Evolutionary conservation across 2,797 vertebrate genomes (phyloP).

Genomic region (Acanthurus lineatus): DNA sequence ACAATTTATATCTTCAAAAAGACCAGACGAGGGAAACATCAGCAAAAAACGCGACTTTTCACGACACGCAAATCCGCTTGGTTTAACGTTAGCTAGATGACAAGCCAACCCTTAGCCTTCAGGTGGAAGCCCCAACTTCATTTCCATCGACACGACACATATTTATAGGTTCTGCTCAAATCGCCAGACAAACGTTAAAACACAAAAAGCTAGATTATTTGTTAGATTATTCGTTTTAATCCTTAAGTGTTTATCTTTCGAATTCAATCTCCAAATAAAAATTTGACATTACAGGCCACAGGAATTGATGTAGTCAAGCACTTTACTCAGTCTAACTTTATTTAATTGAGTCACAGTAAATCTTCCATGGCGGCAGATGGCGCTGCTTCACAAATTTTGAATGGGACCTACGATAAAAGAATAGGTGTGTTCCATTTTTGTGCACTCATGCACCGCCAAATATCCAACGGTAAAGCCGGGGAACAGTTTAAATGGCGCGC

Average conservation of each 20-base stretch:
- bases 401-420: background rate
- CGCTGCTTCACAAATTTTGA: conserved; percentile 4
- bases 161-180: conserved; percentile 41
- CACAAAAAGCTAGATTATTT: background rate
- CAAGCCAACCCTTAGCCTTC: background rate
- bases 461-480: too few relatives aligned
- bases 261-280: background rate
- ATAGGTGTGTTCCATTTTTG: background rate
- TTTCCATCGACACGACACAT: background rate
- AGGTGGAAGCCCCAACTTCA: conserved; percentile 4
- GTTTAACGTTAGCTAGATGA: background rate
- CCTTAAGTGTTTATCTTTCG: accelerated
- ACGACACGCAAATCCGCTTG: background rate
- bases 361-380: conserved; percentile 49
- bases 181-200: conserved; percentile 3
- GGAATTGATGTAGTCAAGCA: background rate
- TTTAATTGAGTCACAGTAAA: background rate
- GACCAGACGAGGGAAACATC: conserved; percentile 84
- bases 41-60: background rate
- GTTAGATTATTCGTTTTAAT: accelerated
- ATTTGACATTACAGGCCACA: background rate
- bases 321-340: too few relatives aligned
- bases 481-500: too few relatives aligned
- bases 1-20: conserved; percentile 78
- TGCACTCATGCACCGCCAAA: too few relatives aligned